These are phyloP conservation scores for Latrodectus elegans DNA, from an alignment of 2,888 invertebrate species.

Conservation along the genomic window DNA sequence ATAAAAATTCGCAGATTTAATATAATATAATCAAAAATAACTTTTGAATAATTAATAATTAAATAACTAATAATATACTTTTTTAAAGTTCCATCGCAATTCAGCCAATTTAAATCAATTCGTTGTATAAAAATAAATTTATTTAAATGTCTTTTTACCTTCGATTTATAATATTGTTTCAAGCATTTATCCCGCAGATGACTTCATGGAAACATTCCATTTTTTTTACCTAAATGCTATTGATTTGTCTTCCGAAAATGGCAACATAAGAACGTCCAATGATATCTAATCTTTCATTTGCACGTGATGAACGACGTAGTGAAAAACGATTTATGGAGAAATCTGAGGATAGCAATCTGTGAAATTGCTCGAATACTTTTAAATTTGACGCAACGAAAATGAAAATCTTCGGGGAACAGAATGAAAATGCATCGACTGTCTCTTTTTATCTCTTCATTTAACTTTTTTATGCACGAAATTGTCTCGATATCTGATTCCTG, in stretches of 20 bases:
- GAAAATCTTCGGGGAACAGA: constrained; percentile 21
- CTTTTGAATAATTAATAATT: no score
- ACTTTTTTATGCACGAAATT: background rate
- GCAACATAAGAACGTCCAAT: constrained; percentile 26
- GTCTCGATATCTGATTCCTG: constrained; percentile 37
- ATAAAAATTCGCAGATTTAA: no score
- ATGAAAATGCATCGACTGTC: constrained; percentile 19
- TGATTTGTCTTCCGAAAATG: constrained; percentile 26
- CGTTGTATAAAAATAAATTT: no score
- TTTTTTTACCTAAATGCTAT: constrained; percentile 35
- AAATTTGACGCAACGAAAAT: constrained; percentile 18
- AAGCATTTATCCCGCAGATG: constrained; percentile 24
- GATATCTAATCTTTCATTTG: constrained; percentile 53
- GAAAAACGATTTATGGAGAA: constrained; percentile 45
- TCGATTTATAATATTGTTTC: constrained; percentile 13
- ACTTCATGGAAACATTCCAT: background rate
- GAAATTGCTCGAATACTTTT: constrained; percentile 42
- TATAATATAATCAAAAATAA: no score
- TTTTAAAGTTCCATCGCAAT: no score
- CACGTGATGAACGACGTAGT: constrained; percentile 32
- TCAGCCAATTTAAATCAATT: no score
- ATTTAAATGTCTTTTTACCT: background rate
- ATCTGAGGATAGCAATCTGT: constrained; percentile 43
- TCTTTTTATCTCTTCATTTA: constrained; percentile 15
- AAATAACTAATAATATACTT: no score